Percentiles rank a stretch among this genome's conserved stretches.
phyloP scores from a whole-genome alignment of 2,113 vertebrate species.

The Chamaetylas fuelleborni region DNA sequence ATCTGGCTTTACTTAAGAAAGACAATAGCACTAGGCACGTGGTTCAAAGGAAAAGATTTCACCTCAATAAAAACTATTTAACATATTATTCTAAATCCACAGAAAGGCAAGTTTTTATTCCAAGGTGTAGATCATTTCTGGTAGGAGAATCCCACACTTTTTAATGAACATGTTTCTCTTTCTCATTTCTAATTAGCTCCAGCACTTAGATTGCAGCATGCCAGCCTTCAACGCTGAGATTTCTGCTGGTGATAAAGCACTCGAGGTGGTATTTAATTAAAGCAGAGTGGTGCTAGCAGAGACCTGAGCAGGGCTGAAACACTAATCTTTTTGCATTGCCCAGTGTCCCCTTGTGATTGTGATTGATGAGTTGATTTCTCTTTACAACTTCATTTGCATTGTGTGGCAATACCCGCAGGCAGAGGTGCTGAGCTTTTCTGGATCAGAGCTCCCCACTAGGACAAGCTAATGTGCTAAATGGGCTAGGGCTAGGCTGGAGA shows the following conservation, averaged over 20 bases:
- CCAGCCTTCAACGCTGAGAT: conserved; percentile 11
- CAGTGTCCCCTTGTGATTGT: conserved; percentile 70
- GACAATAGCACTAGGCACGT: neutral
- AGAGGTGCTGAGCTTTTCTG: conserved; percentile 48
- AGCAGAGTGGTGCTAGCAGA: conserved; percentile 62
- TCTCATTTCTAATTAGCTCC: conserved; percentile 71
- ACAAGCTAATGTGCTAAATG: conserved; percentile 45
- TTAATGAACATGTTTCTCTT: conserved; percentile 58
- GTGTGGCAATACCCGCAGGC: conserved; percentile 39
- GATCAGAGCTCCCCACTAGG: conserved; percentile 52
- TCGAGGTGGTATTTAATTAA: conserved; percentile 82
- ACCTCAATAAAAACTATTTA: conserved; percentile 55
- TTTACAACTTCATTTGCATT: conserved; percentile 79
- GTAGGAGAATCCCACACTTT: conserved; percentile 49
- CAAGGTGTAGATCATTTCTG: conserved; percentile 35
- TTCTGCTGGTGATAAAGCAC: conserved; percentile 57
- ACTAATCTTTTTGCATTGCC: conserved; percentile 73
- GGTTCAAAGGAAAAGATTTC: conserved; percentile 4
- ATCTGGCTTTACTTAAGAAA: neutral
- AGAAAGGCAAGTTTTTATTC: conserved; percentile 62
- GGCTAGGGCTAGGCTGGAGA: neutral
- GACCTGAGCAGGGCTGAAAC: conserved; percentile 57
- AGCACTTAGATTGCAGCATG: conserved; percentile 33
- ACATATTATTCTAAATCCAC: conserved; percentile 35
- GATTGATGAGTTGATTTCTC: conserved; percentile 81